phyloP scores from a whole-genome alignment of 2,113 vertebrate species.

The Pomatorhinus ruficollis region DNA sequence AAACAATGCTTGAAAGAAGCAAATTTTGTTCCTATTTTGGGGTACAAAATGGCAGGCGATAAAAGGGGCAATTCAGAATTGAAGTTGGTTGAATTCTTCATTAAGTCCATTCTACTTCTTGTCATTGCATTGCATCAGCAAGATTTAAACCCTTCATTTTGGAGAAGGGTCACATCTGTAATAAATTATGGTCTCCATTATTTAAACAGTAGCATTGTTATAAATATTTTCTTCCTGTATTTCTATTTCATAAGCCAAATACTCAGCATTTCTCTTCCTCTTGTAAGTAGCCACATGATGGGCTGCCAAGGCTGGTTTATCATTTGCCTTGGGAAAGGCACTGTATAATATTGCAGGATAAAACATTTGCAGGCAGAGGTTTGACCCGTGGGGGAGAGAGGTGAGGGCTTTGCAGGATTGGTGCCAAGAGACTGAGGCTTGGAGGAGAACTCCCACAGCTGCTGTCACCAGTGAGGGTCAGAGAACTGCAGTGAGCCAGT shows the following conservation, averaged over 20 bases:
- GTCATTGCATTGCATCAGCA: not conserved
- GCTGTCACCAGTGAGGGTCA: not conserved
- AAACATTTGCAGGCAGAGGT: not conserved
- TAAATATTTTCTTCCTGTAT: constrained; percentile 50
- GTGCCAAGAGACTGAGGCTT: not conserved
- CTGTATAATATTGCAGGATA: not conserved
- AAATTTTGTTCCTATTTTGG: not conserved
- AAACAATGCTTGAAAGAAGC: not conserved
- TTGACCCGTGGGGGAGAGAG: not conserved
- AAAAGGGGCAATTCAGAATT: not conserved
- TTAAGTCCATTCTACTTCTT: not conserved
- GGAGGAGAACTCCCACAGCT: not conserved
- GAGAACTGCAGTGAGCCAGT: not conserved
- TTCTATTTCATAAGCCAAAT: constrained; percentile 36
- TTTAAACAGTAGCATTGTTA: constrained; percentile 56
- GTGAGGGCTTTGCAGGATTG: not conserved
- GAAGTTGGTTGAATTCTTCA: not conserved
- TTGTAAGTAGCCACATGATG: not conserved
- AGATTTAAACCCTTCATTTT: not conserved
- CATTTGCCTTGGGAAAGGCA: constrained; percentile 15
- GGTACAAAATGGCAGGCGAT: not conserved
- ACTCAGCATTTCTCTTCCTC: constrained; percentile 7
- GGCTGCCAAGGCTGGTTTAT: constrained; percentile 40
- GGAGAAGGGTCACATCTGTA: constrained; percentile 35
- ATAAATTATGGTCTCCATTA: constrained; percentile 24